phyloP scores from a whole-genome alignment of 2,888 invertebrate genomes.

The Eristalinus sepulchralis region DNA sequence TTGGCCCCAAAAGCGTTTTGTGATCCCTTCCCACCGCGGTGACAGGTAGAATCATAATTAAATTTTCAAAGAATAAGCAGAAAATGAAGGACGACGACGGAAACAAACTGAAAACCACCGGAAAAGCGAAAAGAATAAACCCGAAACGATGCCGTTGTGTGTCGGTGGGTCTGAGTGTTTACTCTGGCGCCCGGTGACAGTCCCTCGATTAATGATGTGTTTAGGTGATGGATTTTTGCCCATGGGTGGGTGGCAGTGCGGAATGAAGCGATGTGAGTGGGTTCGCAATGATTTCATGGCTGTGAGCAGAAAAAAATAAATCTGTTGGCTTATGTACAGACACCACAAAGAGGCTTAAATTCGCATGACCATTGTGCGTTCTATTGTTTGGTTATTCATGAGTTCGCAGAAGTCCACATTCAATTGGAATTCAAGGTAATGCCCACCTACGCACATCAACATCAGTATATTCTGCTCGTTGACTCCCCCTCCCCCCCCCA shows the following conservation, averaged over 20 bases:
- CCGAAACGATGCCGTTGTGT: background rate
- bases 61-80: conserved; percentile 42
- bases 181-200: conserved; percentile 25
- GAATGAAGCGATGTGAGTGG: background rate
- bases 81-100: conserved; percentile 17
- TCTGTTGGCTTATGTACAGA: background rate
- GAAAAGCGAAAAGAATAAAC: background rate
- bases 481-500: background rate
- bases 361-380: background rate
- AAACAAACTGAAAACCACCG: background rate
- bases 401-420: no score
- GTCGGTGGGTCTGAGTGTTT: conserved; percentile 5
- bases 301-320: background rate
- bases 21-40: conserved; percentile 33
- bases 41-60: conserved; percentile 58
- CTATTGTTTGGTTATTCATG: no score
- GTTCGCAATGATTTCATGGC: conserved; percentile 18
- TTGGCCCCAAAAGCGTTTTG: conserved; percentile 42
- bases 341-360: background rate
- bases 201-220: conserved; percentile 48
- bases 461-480: no score
- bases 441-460: no score
- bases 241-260: background rate
- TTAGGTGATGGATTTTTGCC: conserved; percentile 19
- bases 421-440: no score